These are phyloP conservation scores for Caenorhabditis afra DNA, from an alignment of 2,888 invertebrate species.

Conservation along the genomic window DNA sequence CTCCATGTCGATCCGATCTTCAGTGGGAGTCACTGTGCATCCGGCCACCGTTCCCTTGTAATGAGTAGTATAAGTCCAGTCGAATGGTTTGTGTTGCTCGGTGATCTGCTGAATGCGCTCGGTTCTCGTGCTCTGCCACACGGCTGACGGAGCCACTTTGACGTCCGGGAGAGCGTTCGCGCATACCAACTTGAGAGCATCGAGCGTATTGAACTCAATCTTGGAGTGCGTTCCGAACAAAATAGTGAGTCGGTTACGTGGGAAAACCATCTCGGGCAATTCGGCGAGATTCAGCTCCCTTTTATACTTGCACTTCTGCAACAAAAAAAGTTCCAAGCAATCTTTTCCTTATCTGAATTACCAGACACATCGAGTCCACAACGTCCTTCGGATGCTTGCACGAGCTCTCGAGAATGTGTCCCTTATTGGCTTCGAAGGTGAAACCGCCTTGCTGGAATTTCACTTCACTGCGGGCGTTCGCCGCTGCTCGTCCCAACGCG, in stretches of 20 bases:
- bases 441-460: constrained; percentile 43
- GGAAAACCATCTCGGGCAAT: constrained; percentile 96
- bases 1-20: constrained; percentile 88
- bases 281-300: constrained; percentile 71
- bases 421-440: constrained; percentile 59
- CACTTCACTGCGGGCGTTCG: constrained; percentile 30
- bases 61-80: constrained; percentile 96
- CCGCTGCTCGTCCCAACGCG: constrained; percentile 42
- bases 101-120: constrained; percentile 57
- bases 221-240: constrained; percentile 83
- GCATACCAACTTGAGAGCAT: constrained; percentile 89
- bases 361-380: constrained; percentile 52
- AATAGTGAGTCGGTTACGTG: constrained; percentile 89
- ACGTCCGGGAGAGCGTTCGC: constrained; percentile 76
- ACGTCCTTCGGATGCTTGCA: constrained; percentile 61
- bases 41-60: constrained; percentile 87
- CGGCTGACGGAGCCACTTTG: constrained; percentile 75
- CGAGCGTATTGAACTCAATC: constrained; percentile 92
- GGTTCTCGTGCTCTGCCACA: constrained; percentile 74
- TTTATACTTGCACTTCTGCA: constrained; percentile 72
- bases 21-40: constrained; percentile 51
- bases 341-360: constrained; percentile 20
- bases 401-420: constrained; percentile 70
- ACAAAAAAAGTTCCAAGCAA: no score
- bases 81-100: constrained; percentile 81